phyloP scores from a whole-genome alignment of 1,140 invertebrate genomes.

The Drosophila serrata region DNA sequence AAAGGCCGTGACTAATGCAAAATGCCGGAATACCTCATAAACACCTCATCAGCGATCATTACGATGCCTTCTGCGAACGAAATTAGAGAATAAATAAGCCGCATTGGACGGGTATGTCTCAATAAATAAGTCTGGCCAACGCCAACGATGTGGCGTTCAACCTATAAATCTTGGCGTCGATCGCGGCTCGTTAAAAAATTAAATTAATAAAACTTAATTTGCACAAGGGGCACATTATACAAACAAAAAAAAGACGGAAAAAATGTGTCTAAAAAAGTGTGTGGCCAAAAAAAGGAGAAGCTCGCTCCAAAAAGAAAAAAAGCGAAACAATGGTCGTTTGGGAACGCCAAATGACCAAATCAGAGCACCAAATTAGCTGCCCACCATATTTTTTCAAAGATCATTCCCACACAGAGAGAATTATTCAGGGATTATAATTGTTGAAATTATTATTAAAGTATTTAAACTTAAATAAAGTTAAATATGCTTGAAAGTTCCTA shows the following conservation, averaged over 20 bases:
- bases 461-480: too few relatives aligned
- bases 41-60: conserved; percentile 82
- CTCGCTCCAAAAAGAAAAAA: neutral
- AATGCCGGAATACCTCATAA: conserved; percentile 71
- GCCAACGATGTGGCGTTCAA: conserved; percentile 26
- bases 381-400: conserved; percentile 55
- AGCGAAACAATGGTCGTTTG: conserved; percentile 25
- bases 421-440: neutral
- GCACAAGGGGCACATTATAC: conserved; percentile 45
- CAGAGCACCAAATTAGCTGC: conserved; percentile 73
- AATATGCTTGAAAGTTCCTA: neutral
- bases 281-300: conserved; percentile 19
- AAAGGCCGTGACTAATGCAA: conserved; percentile 77
- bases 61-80: conserved; percentile 71
- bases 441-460: neutral
- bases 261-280: neutral
- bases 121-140: conserved; percentile 65
- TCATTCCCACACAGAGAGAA: conserved; percentile 22
- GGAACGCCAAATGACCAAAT: conserved; percentile 69
- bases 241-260: neutral
- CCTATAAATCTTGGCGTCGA: conserved; percentile 65
- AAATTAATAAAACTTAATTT: conserved; percentile 83
- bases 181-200: conserved; percentile 79
- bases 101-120: conserved; percentile 63
- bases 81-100: conserved; percentile 71